Percentiles rank a stretch among this genome's conserved stretches.
phyloP scores from a whole-genome alignment of 2,888 invertebrate genomes.

The Sphaeridia pumilis region DNA sequence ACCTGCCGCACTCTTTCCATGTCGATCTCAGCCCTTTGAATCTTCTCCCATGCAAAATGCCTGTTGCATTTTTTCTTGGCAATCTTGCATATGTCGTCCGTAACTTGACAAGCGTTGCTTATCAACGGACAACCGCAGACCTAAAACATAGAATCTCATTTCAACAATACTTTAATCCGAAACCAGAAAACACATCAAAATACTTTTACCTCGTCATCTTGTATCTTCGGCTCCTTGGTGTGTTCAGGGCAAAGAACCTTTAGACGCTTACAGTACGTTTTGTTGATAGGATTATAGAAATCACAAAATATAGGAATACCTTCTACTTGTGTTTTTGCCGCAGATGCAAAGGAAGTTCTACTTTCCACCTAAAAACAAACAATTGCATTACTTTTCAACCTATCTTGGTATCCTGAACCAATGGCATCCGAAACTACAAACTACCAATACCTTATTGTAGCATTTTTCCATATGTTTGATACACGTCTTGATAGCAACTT shows the following conservation, averaged over 20 bases:
- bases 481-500: slow-evolving; percentile 81
- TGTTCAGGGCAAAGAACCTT: slow-evolving; percentile 96
- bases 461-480: slow-evolving; percentile 97
- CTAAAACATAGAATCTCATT: slow-evolving; percentile 35
- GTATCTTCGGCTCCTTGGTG: slow-evolving; percentile 83
- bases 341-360: slow-evolving; percentile 90
- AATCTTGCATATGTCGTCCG: slow-evolving; percentile 70
- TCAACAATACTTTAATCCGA: background rate
- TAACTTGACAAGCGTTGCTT: slow-evolving; percentile 59
- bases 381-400: slow-evolving; percentile 9
- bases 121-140: slow-evolving; percentile 91
- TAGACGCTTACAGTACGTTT: slow-evolving; percentile 89
- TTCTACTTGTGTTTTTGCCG: slow-evolving; percentile 87
- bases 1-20: slow-evolving; percentile 60
- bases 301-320: slow-evolving; percentile 97
- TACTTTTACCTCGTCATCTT: slow-evolving; percentile 53
- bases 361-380: slow-evolving; percentile 64
- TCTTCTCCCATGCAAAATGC: slow-evolving; percentile 93
- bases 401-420: too few relatives aligned
- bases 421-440: too few relatives aligned
- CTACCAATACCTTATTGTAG: slow-evolving; percentile 62
- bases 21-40: slow-evolving; percentile 86
- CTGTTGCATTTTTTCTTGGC: slow-evolving; percentile 81
- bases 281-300: slow-evolving; percentile 73
- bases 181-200: too few relatives aligned